Base-by-base conservation (phyloP, 2,113 vertebrate species). In the Muntiacus muntjak region DNA sequence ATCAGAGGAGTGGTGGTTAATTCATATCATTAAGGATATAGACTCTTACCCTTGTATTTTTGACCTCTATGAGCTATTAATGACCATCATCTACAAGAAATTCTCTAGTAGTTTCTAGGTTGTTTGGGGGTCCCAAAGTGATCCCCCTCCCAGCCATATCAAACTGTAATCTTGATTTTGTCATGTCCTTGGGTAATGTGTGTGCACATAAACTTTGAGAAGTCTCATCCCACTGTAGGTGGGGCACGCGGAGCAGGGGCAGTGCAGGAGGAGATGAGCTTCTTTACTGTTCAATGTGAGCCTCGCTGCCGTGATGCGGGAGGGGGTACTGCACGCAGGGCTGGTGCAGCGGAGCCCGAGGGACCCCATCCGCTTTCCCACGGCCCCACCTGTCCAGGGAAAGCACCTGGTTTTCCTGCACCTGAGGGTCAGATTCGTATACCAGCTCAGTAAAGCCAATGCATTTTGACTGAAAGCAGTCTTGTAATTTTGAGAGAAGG, bases 271-370 rank as follows among this genome's bases (percentile, higher is more conserved):
- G 19, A 50, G 30, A 47, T 30, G 26, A 54, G n/a, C 14, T 36
- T 60, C 55, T 50, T 64, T 8, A 4, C 7, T 3, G 26, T 10
- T n/a, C 10, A 10, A 54, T 3, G 11, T 13, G 13, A 43, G 28
- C 19, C 14, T n/a, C 5, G 0, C 6, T 67, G 43, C 14, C 2
- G 0, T 43, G 2, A 26, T 52, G 1, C 6, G 52, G 40, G 6
- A 23, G 14, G 3, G 5, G 60, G 3, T 50, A 14, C 47, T 50
- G 47, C 47, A 50, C 1, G 47, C 12, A 50, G 14, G n/a, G 4
- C 14, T 28, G 26, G 15, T 43, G 4, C 13, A 85, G 55, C 5
- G 5, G 26, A 11, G 3, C 13, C 45, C 2, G 6, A 3, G 33
- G 13, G 9, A 45, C 28, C 4, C 36, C 8, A 4, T 17, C 19